Percentiles rank a stretch among this genome's conserved stretches.
Conservation (phyloP, 2,888 invertebrate genomes). For the Magallana nippona region DNA sequence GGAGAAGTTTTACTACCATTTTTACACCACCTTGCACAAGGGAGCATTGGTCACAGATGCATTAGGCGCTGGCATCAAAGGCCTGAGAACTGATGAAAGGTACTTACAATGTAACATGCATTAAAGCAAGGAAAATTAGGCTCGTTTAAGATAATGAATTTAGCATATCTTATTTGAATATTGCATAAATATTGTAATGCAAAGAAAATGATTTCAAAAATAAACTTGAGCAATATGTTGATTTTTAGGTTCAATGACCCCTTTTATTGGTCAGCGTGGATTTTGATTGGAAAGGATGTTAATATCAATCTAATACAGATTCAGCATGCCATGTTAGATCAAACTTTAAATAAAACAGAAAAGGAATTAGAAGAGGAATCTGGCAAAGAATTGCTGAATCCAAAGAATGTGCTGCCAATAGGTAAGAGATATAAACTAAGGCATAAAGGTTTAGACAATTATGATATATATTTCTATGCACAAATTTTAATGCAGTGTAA, state of each 20-base stretch:
- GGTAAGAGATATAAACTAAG: conserved; percentile 51
- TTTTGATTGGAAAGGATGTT: conserved; percentile 75
- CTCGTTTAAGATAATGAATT: background rate
- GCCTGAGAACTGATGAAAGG: conserved; percentile 70
- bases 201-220: background rate
- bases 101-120: too few relatives aligned
- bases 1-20: conserved; percentile 74
- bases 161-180: too few relatives aligned
- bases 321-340: conserved; percentile 75
- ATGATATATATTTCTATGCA: too few relatives aligned
- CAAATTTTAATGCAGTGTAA: too few relatives aligned
- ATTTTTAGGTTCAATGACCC: conserved; percentile 62
- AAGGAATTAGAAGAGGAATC: conserved; percentile 61
- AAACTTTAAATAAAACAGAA: conserved; percentile 73
- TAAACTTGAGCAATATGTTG: too few relatives aligned
- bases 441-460: too few relatives aligned
- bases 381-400: conserved; percentile 70
- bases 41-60: conserved; percentile 67
- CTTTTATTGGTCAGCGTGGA: conserved; percentile 70
- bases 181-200: background rate
- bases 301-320: conserved; percentile 67
- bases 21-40: conserved; percentile 72
- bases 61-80: conserved; percentile 58
- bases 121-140: background rate
- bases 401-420: conserved; percentile 62